Evolutionary conservation across 2,797 vertebrate genomes (phyloP), one percentile per base, ranked within the genome.

Genomic region (Sebastes diploproa): DNA sequence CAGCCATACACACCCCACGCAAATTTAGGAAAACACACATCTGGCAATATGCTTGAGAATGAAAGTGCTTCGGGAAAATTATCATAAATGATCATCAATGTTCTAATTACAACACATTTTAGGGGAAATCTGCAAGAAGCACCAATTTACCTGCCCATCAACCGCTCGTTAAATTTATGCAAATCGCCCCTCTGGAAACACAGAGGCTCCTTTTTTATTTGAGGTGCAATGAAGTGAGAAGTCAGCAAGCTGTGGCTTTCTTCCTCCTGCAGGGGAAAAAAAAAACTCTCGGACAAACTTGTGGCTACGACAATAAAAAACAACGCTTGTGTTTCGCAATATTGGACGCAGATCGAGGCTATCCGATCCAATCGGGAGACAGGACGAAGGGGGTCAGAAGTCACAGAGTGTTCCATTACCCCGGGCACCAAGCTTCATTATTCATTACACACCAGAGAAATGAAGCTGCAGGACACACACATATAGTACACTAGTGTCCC

Each of bases 401-500:
- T 90, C 87, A 60, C 14, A 5, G 50, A 27, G 76, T 79, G 63
- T 84, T 71, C 84, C 62, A 66, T 91, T 89, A 83, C 82, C 75
- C 22, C 6, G 13, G 72, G 86, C 83, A 69, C 5, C 70, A 6
- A 10, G 64, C 72, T 88, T 84, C 86, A 86, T 92, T 87, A 92
- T 91, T 91, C 86, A 94, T 8, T 30, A 67, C 73, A 84, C 90
- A 86, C 63, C 70, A 80, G 84, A 88, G 82, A 86, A 78, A 86
- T 22, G 55, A 69, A 74, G 78, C 79, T 63, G 30, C 64, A n/a
- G 52, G 30, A 80, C 61, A 52, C 71, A 69, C 52, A 58, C 20
- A 74, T 27, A 72, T 27, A 62, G n/a, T 10, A 65, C 52, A 67
- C 30, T 9, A 7, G 3, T 2, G 59, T 77, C 87, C 87, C 79